Percentiles rank a stretch among this genome's conserved stretches.
phyloP scores from a whole-genome alignment of 1,140 invertebrate genomes.

The Sarcophaga peregrina region DNA sequence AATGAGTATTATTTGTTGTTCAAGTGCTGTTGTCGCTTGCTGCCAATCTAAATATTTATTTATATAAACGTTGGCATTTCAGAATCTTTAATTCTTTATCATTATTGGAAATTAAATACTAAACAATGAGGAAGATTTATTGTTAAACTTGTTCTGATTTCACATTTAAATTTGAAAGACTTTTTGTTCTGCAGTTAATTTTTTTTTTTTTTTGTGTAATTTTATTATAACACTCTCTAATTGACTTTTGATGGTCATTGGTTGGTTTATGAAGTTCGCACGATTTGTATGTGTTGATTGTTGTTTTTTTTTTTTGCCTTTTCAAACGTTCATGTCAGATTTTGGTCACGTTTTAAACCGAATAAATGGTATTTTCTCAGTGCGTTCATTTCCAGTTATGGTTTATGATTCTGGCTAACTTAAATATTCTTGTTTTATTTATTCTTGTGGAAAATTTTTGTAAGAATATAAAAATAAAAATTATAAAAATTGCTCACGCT shows the following conservation, averaged over 20 bases:
- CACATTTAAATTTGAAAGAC: too few species aligned
- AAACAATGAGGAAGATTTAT: conserved; percentile 20
- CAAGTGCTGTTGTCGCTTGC: background rate
- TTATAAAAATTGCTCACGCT: too few species aligned
- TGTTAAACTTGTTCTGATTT: background rate
- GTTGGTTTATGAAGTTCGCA: background rate
- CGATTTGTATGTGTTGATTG: background rate
- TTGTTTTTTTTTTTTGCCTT: background rate
- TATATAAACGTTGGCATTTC: background rate
- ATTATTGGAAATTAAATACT: background rate
- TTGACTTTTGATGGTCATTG: background rate
- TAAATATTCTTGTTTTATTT: background rate
- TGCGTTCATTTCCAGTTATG: too few species aligned
- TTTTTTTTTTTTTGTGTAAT: too few species aligned
- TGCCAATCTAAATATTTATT: background rate
- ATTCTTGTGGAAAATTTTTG: background rate
- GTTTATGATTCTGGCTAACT: too few species aligned
- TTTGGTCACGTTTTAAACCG: conserved; percentile 7
- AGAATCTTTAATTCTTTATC: background rate
- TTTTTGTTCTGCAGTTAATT: too few species aligned
- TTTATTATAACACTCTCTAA: background rate
- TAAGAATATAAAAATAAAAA: too few species aligned
- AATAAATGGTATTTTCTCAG: background rate
- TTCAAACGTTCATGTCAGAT: background rate
- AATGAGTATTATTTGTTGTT: too few species aligned